phyloP scores from a whole-genome alignment of 2,888 invertebrate genomes.

The Drosophila prolongata region DNA sequence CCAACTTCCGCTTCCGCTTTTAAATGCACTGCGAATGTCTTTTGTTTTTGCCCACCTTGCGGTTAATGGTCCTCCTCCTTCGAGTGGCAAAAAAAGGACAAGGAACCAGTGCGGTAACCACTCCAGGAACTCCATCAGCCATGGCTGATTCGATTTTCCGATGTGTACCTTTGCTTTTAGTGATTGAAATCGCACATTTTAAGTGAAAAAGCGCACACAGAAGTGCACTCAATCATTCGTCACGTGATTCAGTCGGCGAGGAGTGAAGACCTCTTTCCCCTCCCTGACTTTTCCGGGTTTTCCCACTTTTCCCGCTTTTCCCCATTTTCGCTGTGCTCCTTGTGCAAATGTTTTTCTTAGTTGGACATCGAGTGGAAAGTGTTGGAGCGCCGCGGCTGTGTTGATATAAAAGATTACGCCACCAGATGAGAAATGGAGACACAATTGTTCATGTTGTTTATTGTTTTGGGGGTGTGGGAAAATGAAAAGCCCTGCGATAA shows the following conservation, averaged over 20 bases:
- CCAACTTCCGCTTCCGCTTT: constrained; percentile 64
- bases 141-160: constrained; percentile 72
- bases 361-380: constrained; percentile 61
- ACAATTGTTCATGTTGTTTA: constrained; percentile 52
- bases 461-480: constrained; percentile 3
- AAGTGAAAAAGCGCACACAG: constrained; percentile 78
- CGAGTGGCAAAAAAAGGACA: not conserved
- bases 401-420: constrained; percentile 79
- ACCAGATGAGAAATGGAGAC: constrained; percentile 61
- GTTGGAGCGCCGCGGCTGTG: constrained; percentile 55
- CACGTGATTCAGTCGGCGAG: constrained; percentile 61
- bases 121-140: constrained; percentile 47
- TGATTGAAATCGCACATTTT: constrained; percentile 81
- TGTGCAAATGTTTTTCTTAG: constrained; percentile 56
- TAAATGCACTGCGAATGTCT: constrained; percentile 33
- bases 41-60: constrained; percentile 56
- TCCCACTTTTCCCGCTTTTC: constrained; percentile 4
- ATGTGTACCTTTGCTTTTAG: constrained; percentile 75
- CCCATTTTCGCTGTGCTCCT: constrained; percentile 9
- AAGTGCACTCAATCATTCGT: constrained; percentile 79
- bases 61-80: constrained; percentile 54
- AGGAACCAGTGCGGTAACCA: constrained; percentile 3
- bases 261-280: constrained; percentile 1
- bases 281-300: constrained; percentile 25
- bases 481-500: constrained; percentile 67